Base-by-base conservation (phyloP, 2,888 invertebrate species). In the Ceriagrion tenellum region DNA sequence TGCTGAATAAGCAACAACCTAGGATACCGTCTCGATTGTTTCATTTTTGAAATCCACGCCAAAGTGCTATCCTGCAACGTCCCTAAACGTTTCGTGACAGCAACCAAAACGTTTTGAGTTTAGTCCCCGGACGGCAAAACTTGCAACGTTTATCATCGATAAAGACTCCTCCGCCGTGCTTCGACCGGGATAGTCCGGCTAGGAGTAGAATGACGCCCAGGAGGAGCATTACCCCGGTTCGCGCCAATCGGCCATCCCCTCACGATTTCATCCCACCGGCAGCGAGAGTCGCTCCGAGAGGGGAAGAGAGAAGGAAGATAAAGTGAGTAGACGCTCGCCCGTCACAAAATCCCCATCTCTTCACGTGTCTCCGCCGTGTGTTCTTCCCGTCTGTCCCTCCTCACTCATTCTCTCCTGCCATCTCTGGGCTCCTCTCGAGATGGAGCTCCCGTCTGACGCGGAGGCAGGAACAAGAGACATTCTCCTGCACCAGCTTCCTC, bases 91-190 rank as follows among this genome's bases (percentile, higher is more conserved):
- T 81, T 35, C 81, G 81, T 16, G 30, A 81, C 81, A 81, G 30
- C 35, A 81, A 81, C 81, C 81, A 81, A 35, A 81, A 35, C 81
- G 81, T 81, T 81, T 59, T 30, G 16, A 81, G 81, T 81, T 81
- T 81, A 18, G 81, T 81, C 35, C 35, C 16, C 4, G 2, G 81
- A 35, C 81, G 30, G 35, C 35, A 35, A 81, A 81, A 81, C 81
- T 81, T 81, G 81, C 18, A 81, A 35, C 81, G 81, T 81, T 81
- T 35, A 81, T 81, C 81, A 81, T 81, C 81, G 81, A 81, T 81
- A 81, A 81, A 81, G 81, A 35, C 81, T 81, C 30, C 81, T 81
- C 81, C 81, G 81, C 81, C 4, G 81, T 35, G 35, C 81, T 13
- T 81, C 81, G 35, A 81, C 35, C 30, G 35, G 81, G 81, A 81